Evolutionary conservation across 2,797 vertebrate species (phyloP).

Genomic region (Neomorphus geoffroyi): DNA sequence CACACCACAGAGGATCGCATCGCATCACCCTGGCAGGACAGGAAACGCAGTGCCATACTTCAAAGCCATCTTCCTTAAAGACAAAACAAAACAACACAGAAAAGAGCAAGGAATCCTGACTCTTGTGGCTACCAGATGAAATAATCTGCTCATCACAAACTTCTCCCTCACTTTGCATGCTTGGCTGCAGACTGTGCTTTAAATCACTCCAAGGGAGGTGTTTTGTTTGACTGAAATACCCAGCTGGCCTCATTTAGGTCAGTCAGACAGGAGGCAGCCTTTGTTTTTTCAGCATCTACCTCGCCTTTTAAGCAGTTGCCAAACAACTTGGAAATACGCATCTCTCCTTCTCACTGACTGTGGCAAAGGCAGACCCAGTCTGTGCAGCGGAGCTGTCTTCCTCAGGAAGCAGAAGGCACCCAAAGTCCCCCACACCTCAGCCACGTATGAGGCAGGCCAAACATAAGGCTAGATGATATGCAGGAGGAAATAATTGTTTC

Average conservation of each 20-base stretch:
- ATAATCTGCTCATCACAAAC: background rate
- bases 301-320: background rate
- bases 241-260: background rate
- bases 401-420: background rate
- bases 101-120: background rate
- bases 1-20: constrained; percentile 58
- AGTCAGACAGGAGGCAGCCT: background rate
- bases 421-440: background rate
- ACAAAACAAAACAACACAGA: background rate
- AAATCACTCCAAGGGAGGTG: background rate
- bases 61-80: constrained; percentile 54
- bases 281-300: background rate
- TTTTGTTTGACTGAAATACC: background rate
- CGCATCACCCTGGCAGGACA: constrained; percentile 52
- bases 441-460: background rate
- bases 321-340: background rate
- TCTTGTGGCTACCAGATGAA: background rate
- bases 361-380: background rate
- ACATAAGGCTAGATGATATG: background rate
- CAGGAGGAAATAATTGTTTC: background rate
- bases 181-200: background rate
- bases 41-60: constrained; percentile 60
- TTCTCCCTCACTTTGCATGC: accelerated
- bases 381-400: background rate
- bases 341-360: background rate